These are phyloP conservation scores for Nesometra sesokonis DNA, from an alignment of 35 echinoderm and acorn worm species.

Conservation along the genomic window DNA sequence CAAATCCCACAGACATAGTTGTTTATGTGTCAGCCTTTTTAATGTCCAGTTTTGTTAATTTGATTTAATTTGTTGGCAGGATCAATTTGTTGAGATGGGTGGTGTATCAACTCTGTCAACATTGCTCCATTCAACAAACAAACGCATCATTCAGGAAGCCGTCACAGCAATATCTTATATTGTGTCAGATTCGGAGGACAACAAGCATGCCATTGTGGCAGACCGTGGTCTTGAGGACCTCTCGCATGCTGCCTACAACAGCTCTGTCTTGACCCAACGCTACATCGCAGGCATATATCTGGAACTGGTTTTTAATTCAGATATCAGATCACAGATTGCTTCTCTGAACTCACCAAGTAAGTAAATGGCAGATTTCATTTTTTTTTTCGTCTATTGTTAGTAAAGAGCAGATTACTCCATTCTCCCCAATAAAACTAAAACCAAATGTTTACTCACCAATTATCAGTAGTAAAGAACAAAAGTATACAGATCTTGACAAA, in stretches of 20 bases:
- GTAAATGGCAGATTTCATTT: not conserved
- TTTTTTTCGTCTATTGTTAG: too few relatives aligned
- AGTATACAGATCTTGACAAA: too few relatives aligned
- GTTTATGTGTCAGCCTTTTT: too few relatives aligned
- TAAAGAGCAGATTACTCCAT: too few relatives aligned
- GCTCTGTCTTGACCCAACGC: conserved; percentile 38
- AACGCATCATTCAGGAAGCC: conserved; percentile 75
- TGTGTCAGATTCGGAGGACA: conserved; percentile 88
- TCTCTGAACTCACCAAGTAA: conserved; percentile 76
- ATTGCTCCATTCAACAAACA: conserved; percentile 53
- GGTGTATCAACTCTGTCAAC: conserved; percentile 73
- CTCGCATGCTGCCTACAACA: conserved; percentile 61
- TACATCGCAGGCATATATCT: conserved; percentile 71
- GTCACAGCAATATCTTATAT: conserved; percentile 85
- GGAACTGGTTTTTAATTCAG: conserved; percentile 75
- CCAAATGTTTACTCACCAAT: too few relatives aligned
- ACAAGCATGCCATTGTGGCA: conserved; percentile 53
- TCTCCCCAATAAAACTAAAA: too few relatives aligned
- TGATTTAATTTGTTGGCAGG: conserved; percentile 22
- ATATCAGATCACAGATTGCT: conserved; percentile 76
- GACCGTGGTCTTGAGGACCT: conserved; percentile 85
- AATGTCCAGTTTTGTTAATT: too few relatives aligned
- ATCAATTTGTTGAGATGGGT: conserved; percentile 85
- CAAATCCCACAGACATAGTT: too few relatives aligned
- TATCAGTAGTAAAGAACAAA: too few relatives aligned